phyloP scores from a whole-genome alignment of 1,140 invertebrate genomes.

The Drosophila bifasciata region DNA sequence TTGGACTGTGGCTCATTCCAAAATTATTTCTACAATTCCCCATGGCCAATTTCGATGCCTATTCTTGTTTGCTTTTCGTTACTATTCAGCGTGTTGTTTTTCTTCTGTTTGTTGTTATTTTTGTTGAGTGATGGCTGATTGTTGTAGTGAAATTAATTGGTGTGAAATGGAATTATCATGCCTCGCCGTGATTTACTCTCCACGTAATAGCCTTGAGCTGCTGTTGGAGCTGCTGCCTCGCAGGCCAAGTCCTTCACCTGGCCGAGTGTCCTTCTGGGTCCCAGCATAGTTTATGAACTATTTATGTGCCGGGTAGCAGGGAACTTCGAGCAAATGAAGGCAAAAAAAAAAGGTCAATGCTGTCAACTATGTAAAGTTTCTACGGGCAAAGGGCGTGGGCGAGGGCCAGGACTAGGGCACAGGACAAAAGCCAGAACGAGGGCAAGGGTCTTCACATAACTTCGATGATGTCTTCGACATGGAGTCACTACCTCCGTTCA shows the following conservation, averaged over 20 bases:
- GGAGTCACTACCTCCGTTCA: slow-evolving; percentile 21
- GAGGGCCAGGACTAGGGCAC: no score
- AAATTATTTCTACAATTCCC: not conserved
- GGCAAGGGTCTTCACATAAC: slow-evolving; percentile 52
- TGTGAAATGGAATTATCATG: slow-evolving; percentile 70
- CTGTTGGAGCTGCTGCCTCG: not conserved
- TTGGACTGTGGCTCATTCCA: no score
- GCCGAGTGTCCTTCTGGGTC: not conserved
- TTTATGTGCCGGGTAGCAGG: slow-evolving; percentile 52
- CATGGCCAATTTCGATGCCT: slow-evolving; percentile 21
- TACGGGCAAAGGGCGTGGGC: slow-evolving; percentile 24
- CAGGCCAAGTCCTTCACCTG: not conserved
- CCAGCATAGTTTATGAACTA: slow-evolving; percentile 76
- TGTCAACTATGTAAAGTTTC: slow-evolving; percentile 78
- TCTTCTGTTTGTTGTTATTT: slow-evolving; percentile 5
- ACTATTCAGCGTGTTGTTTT: slow-evolving; percentile 9
- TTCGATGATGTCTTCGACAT: slow-evolving; percentile 79
- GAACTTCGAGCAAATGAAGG: not conserved
- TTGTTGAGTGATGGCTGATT: not conserved
- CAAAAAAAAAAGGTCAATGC: slow-evolving; percentile 49
- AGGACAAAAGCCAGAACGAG: no score
- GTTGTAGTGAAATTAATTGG: slow-evolving; percentile 63
- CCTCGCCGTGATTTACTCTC: slow-evolving; percentile 1
- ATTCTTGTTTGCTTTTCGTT: slow-evolving; percentile 64
- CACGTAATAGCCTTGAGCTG: not conserved